phyloP scores from a whole-genome alignment of 2,888 invertebrate genomes.

The Lasiommata megera region DNA sequence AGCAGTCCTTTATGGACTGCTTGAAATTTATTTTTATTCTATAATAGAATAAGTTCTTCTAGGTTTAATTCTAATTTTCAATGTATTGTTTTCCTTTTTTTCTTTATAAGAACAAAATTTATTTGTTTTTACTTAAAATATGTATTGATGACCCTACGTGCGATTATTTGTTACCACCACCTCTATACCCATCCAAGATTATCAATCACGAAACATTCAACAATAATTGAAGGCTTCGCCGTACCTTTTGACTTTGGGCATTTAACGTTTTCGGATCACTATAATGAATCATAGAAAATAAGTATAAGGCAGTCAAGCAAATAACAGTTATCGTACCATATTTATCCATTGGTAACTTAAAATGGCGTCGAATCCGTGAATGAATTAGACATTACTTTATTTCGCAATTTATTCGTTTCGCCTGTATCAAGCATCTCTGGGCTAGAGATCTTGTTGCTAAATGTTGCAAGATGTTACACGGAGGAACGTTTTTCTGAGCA shows the following conservation, averaged over 20 bases:
- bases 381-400: not conserved
- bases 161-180: slow-evolving; percentile 38
- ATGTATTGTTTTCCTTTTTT: too few species aligned
- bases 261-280: slow-evolving; percentile 7
- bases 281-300: not conserved
- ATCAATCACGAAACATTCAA: slow-evolving; percentile 34
- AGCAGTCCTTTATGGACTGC: too few species aligned
- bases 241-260: slow-evolving; percentile 6
- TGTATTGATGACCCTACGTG: slow-evolving; percentile 19
- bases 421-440: not conserved
- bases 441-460: not conserved
- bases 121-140: slow-evolving; percentile 15
- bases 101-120: too few species aligned
- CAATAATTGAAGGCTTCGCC: slow-evolving; percentile 22
- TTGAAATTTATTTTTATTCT: too few species aligned
- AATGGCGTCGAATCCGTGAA: not conserved
- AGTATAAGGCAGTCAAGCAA: not conserved
- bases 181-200: slow-evolving; percentile 33
- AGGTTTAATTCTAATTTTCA: too few species aligned
- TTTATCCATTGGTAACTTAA: not conserved
- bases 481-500: too few species aligned
- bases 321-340: not conserved
- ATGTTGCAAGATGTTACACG: not conserved
- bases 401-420: not conserved
- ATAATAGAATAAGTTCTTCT: too few species aligned